These are phyloP conservation scores for Anoplophora glabripennis DNA, from an alignment of 1,140 invertebrate species.

Conservation along the genomic window DNA sequence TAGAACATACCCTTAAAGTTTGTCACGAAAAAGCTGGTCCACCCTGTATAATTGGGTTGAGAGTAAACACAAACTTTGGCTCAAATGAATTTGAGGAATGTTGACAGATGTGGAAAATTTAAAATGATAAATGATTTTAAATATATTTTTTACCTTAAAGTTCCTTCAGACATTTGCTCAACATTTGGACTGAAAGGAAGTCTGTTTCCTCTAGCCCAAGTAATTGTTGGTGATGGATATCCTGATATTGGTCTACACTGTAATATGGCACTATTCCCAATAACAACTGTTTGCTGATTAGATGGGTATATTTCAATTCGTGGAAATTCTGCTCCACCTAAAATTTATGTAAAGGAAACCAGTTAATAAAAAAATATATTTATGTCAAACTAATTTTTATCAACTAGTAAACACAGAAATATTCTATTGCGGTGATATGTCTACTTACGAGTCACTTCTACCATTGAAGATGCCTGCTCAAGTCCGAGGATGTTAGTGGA, in stretches of 20 bases:
- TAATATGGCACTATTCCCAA: constrained; percentile 69
- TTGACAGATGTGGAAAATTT: too few relatives aligned
- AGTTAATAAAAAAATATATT: background rate
- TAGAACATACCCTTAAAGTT: too few relatives aligned
- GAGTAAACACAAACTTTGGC: too few relatives aligned
- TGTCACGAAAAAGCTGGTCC: too few relatives aligned
- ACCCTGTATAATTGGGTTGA: too few relatives aligned
- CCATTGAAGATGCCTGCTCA: constrained; percentile 65
- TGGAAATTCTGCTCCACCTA: constrained; percentile 70
- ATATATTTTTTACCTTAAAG: constrained; percentile 58
- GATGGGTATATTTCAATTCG: constrained; percentile 73
- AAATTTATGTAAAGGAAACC: background rate
- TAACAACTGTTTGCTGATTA: constrained; percentile 57
- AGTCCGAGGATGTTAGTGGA: constrained; percentile 57
- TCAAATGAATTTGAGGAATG: too few relatives aligned
- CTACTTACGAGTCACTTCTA: constrained; percentile 84
- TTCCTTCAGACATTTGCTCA: constrained; percentile 64
- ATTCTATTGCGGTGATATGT: background rate
- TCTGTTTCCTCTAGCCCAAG: constrained; percentile 74
- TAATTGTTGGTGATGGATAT: constrained; percentile 70
- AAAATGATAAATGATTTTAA: background rate
- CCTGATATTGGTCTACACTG: constrained; percentile 76
- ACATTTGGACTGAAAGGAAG: constrained; percentile 61
- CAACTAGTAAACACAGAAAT: background rate
- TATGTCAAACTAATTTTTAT: background rate